These are phyloP conservation scores for Allolobophora icterica DNA, from an alignment of 2,888 invertebrate genomes.

Conservation along the genomic window DNA sequence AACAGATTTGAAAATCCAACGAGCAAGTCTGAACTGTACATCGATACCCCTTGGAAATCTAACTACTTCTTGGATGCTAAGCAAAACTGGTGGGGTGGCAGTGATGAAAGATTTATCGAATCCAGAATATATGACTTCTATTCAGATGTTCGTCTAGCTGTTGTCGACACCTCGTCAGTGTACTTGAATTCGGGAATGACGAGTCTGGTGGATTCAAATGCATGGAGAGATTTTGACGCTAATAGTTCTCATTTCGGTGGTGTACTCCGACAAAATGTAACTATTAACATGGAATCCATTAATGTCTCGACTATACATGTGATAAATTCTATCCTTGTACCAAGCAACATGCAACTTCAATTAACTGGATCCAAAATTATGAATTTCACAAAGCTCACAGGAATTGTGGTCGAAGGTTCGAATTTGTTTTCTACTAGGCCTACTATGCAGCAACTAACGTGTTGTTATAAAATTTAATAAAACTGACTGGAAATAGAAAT, in stretches of 20 bases:
- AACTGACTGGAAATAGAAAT: too few species aligned
- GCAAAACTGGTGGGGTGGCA: neutral
- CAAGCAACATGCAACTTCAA: neutral
- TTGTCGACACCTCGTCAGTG: neutral
- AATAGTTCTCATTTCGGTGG: neutral
- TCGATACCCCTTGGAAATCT: neutral
- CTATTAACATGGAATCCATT: neutral
- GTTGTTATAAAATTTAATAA: neutral
- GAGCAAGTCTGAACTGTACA: neutral
- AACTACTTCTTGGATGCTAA: neutral
- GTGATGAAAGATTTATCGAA: neutral
- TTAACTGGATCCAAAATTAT: neutral
- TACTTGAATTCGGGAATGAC: neutral
- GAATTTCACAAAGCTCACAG: neutral
- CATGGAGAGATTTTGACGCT: neutral
- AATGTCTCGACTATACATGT: neutral
- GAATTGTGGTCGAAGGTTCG: slow-evolving; percentile 22
- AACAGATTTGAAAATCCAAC: slow-evolving; percentile 11
- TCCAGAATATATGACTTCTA: slow-evolving; percentile 12
- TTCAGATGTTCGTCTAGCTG: neutral
- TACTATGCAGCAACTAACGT: neutral
- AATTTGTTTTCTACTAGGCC: neutral
- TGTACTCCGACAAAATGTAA: neutral
- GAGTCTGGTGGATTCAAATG: neutral
- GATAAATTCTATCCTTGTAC: neutral